Evolutionary conservation across 2,113 vertebrate species (phyloP).

Genomic region (Pontoporia blainvillei): DNA sequence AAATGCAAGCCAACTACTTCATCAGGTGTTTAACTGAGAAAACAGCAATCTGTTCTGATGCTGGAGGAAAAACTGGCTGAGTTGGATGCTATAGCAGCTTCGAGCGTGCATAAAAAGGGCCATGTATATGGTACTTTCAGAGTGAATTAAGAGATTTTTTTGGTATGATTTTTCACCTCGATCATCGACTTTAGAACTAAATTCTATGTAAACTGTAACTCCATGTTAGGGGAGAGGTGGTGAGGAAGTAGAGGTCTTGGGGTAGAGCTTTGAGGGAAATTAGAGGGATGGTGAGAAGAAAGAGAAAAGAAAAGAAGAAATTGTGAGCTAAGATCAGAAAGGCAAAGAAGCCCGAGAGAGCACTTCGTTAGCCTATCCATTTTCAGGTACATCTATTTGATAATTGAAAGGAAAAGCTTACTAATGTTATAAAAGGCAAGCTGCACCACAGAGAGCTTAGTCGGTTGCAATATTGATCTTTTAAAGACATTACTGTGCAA

Average conservation of each 20-base stretch:
- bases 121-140: background rate
- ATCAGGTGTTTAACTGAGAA: constrained; percentile 74
- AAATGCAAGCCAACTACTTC: constrained; percentile 70
- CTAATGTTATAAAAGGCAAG: background rate
- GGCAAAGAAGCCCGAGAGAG: background rate
- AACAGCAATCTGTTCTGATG: constrained; percentile 69
- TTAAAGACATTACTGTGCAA: background rate
- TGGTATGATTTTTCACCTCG: background rate
- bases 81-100: constrained; percentile 52
- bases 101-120: constrained; percentile 21
- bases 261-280: background rate
- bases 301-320: background rate
- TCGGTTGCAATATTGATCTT: background rate
- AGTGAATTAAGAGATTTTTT: background rate
- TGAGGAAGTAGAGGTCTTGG: background rate
- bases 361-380: too few species aligned
- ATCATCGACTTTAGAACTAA: background rate
- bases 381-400: background rate
- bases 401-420: background rate
- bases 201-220: background rate
- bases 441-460: background rate
- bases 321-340: background rate
- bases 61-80: constrained; percentile 66
- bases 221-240: background rate
- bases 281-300: background rate